Conservation (phyloP, 2,113 vertebrate species). For the Cairina moschata region DNA sequence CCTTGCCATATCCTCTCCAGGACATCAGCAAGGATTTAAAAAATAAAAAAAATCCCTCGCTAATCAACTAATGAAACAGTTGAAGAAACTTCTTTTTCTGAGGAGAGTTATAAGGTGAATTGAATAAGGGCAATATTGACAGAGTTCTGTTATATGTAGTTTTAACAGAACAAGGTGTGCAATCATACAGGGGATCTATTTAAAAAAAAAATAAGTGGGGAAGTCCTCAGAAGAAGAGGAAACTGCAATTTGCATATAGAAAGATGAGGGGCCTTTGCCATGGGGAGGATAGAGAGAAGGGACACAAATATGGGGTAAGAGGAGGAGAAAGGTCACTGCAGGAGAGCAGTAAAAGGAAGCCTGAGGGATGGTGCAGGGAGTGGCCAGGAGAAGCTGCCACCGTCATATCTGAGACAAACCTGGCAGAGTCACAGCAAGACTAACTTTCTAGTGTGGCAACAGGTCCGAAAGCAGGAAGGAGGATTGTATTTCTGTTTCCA, state of each 20-base stretch:
- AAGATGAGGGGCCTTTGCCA: not conserved
- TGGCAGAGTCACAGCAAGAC: not conserved
- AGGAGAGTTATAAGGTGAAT: not conserved
- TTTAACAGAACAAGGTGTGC: too few relatives aligned
- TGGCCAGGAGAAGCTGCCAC: not conserved
- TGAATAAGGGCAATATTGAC: accelerated
- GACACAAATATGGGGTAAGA: not conserved
- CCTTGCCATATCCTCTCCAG: not conserved
- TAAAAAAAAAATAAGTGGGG: too few relatives aligned
- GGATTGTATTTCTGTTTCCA: not conserved
- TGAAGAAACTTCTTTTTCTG: not conserved
- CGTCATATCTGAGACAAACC: not conserved
- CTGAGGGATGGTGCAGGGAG: not conserved
- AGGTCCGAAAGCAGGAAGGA: not conserved
- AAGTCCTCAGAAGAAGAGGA: not conserved
- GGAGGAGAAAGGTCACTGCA: not conserved
- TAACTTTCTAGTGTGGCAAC: not conserved
- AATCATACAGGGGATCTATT: too few relatives aligned
- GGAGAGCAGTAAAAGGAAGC: not conserved
- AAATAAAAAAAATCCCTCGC: not conserved
- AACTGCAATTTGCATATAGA: not conserved
- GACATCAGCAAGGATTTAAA: not conserved
- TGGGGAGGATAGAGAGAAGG: not conserved
- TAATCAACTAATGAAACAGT: not conserved
- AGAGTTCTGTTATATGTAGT: not conserved